Conservation (phyloP, 1,140 invertebrate genomes). For the Camponotus vicinus region DNA sequence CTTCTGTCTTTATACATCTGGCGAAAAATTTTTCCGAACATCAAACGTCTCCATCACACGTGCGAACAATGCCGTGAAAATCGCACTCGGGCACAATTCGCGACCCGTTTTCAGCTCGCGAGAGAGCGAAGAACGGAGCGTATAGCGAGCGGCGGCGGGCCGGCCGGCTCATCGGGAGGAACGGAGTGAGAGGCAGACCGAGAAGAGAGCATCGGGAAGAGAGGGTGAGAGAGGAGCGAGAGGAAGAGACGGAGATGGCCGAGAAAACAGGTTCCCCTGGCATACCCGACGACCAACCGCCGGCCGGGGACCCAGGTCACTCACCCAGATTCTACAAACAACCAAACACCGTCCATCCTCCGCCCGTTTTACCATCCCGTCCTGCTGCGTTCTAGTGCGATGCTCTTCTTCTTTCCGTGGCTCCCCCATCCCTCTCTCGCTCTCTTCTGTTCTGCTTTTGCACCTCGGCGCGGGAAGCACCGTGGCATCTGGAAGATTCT, state of each 20-base stretch:
- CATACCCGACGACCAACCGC: slow-evolving; percentile 73
- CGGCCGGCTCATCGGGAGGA: slow-evolving; percentile 54
- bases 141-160: slow-evolving; percentile 42
- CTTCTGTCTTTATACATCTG: background rate
- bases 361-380: slow-evolving; percentile 35
- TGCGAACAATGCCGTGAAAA: slow-evolving; percentile 64
- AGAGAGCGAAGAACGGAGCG: slow-evolving; percentile 62
- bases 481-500: slow-evolving; percentile 48
- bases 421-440: background rate
- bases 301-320: slow-evolving; percentile 79
- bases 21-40: slow-evolving; percentile 31
- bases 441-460: slow-evolving; percentile 4
- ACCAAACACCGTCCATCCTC: slow-evolving; percentile 78
- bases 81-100: slow-evolving; percentile 49
- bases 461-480: slow-evolving; percentile 26
- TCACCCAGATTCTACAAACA: slow-evolving; percentile 85
- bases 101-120: slow-evolving; percentile 62
- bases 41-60: slow-evolving; percentile 47
- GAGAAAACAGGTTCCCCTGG: slow-evolving; percentile 76
- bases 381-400: slow-evolving; percentile 16
- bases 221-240: background rate
- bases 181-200: slow-evolving; percentile 47
- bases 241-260: slow-evolving; percentile 66
- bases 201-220: slow-evolving; percentile 39
- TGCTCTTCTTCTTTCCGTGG: slow-evolving; percentile 3